Base-by-base conservation (phyloP, 2,888 invertebrate species). In the Apodemia hepburni region DNA sequence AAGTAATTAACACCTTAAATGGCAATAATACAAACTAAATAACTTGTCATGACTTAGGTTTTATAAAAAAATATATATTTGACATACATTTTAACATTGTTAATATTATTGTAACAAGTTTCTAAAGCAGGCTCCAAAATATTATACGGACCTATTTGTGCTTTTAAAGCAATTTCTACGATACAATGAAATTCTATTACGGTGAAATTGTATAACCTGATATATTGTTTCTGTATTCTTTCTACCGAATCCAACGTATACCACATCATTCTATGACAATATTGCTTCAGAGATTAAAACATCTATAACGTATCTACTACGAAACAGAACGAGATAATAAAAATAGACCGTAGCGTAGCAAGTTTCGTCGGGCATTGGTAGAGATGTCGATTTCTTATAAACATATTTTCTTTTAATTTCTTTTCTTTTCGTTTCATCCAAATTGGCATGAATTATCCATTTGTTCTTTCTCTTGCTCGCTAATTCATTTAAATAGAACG, bases 271-370 rank as follows among this genome's bases (percentile, higher is more conserved):
- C 65, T 65, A 67, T 65, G 65, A 71, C 66, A 71, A 70, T 70
- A 71, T 73, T 71, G 70, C 69, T 73, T 75, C 73, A 74, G 69
- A 82, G 81, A 87, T 87, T 87, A 85, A 86, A 85, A 74, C 80
- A 82, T 79, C 75, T 71, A 79, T 78, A 78, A 78, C 76, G 79
- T 82, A 45, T 45, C 45, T 45, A 82, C 82, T 78, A 82, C 78
- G 75, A 77, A 79, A 75, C 75, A 72, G 77, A 82, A 79, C 74
- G 76, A 82, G 87, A 90, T 87, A 87, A 87, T 85, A 87, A 87
- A 87, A 89, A 86, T 87, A 84, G 81, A 81, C 84, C 85, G 82
- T 79, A 82, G 76, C 84, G 82, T 76, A 84, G 84, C 84, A 84
- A 88, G 81, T 88, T 87, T 83, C 80, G 79, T 79, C 85, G 84